A percentile compares a stretch with the other conserved stretches of the same genome.
Evolutionary conservation across 2,113 vertebrate species (phyloP).

Genomic region (Atractosteus spatula): DNA sequence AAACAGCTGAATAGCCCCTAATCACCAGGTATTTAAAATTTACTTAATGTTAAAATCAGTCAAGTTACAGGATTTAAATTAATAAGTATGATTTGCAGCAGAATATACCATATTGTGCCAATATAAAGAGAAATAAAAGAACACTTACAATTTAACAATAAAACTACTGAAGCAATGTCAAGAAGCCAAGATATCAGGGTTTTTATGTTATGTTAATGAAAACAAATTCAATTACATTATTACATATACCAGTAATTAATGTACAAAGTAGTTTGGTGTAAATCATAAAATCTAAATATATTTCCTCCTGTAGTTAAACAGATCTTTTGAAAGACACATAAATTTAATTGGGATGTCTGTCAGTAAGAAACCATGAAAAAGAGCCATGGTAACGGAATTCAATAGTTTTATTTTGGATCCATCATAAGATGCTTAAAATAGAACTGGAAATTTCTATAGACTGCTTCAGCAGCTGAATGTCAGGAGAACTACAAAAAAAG

Average conservation of each 20-base stretch:
- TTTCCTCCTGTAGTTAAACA: not conserved
- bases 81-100: not conserved
- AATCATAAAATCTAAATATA: not conserved
- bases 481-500: not conserved
- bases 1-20: too few relatives aligned
- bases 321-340: not conserved
- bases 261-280: constrained; percentile 10
- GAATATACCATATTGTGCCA: not conserved
- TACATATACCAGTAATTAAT: constrained; percentile 16
- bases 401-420: constrained; percentile 17
- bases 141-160: too few relatives aligned
- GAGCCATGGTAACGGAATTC: constrained; percentile 14
- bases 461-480: not conserved
- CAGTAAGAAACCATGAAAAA: not conserved
- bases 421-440: constrained; percentile 20
- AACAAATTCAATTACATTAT: not conserved
- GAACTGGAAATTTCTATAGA: constrained; percentile 3
- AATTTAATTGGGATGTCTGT: constrained; percentile 16
- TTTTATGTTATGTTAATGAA: constrained; percentile 1
- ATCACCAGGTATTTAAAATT: not conserved
- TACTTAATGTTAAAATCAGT: constrained; percentile 17
- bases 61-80: constrained; percentile 7
- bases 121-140: not conserved
- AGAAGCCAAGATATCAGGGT: constrained; percentile 6
- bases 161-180: too few relatives aligned